Conservation (phyloP, 64 coral and sea anemone species). For the Actinia equina region DNA sequence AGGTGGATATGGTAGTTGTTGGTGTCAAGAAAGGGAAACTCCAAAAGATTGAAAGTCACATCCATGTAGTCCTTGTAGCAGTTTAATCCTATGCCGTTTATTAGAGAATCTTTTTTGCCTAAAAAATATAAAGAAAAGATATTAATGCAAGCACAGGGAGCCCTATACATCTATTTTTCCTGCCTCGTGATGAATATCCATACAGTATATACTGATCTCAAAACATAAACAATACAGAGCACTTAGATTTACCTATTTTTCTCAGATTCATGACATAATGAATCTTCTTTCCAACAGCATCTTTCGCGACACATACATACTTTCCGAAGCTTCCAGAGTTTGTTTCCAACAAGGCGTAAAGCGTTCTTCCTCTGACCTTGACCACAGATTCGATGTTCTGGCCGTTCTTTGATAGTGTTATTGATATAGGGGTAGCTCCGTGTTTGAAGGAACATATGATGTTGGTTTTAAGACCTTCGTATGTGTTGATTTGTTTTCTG, state of each 20-base stretch:
- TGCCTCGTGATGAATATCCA: no score
- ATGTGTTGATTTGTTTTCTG: not conserved
- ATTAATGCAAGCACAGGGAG: no score
- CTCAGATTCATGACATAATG: not conserved
- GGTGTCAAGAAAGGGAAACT: not conserved
- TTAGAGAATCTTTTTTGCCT: not conserved
- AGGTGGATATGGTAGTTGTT: conserved; percentile 6
- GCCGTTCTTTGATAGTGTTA: not conserved
- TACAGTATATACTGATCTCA: no score
- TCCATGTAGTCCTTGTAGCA: not conserved
- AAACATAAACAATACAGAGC: no score
- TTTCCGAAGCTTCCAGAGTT: not conserved
- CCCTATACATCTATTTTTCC: no score
- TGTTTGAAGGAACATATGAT: not conserved
- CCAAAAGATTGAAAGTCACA: not conserved
- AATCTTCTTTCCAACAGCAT: not conserved
- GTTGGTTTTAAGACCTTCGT: not conserved
- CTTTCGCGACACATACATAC: not conserved
- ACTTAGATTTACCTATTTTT: not conserved
- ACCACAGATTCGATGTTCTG: not conserved
- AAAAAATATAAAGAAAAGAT: not conserved
- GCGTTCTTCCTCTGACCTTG: not conserved
- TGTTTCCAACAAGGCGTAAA: not conserved
- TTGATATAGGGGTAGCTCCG: not conserved
- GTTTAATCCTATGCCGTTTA: not conserved